phyloP scores from a whole-genome alignment of 2,113 vertebrate species.

The Fregetta grallaria region DNA sequence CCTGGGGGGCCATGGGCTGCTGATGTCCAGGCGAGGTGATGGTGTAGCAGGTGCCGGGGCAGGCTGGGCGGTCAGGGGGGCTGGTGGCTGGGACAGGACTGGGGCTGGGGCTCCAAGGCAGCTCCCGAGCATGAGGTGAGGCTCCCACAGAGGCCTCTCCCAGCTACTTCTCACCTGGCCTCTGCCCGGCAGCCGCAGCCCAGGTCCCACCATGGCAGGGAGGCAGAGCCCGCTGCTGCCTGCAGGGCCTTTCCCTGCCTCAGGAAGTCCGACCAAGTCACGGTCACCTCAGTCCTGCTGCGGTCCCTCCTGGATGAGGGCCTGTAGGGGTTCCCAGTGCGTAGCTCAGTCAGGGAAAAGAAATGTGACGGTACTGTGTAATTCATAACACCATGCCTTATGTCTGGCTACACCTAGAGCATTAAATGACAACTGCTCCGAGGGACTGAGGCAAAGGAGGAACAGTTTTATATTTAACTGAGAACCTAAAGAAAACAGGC shows the following conservation, averaged over 20 bases:
- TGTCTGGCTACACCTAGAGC: background rate
- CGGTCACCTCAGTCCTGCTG: background rate
- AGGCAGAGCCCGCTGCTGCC: background rate
- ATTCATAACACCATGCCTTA: background rate
- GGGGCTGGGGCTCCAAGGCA: background rate
- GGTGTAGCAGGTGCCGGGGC: accelerated
- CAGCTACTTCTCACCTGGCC: background rate
- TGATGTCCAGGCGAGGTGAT: accelerated
- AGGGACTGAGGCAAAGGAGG: background rate
- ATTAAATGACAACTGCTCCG: background rate
- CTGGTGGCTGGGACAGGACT: background rate
- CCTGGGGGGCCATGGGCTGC: accelerated
- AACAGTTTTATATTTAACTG: background rate
- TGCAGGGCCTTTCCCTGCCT: background rate
- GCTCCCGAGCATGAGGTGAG: background rate
- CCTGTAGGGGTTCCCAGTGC: background rate
- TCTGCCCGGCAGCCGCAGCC: background rate
- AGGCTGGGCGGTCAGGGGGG: background rate
- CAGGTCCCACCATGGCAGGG: background rate
- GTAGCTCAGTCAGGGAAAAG: background rate
- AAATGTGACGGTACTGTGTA: background rate
- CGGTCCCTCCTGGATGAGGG: background rate
- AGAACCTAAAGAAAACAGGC: background rate
- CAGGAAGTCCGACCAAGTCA: accelerated
- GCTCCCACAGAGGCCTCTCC: background rate